These are phyloP conservation scores for Epicampocera succincta DNA, from an alignment of 2,888 invertebrate genomes.

Conservation along the genomic window DNA sequence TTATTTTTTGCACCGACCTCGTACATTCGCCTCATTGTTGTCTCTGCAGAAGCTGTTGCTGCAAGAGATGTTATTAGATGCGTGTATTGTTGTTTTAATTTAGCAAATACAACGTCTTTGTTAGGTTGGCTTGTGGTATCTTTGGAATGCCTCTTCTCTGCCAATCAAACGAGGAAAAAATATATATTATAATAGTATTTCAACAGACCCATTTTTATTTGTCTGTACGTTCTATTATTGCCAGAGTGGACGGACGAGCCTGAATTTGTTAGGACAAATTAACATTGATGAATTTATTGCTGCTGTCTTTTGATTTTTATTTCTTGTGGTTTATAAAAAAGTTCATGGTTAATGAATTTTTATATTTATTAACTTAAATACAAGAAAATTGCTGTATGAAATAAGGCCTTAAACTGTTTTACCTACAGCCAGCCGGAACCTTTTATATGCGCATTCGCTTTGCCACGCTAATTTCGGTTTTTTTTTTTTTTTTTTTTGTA, in stretches of 20 bases:
- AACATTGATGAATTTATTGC: slow-evolving; percentile 79
- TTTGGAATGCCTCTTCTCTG: slow-evolving; percentile 19
- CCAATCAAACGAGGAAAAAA: neutral
- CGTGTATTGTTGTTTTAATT: slow-evolving; percentile 35
- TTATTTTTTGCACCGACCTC: neutral
- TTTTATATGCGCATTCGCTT: too few relatives aligned
- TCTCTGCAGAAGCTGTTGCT: slow-evolving; percentile 5
- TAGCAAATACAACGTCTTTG: slow-evolving; percentile 26
- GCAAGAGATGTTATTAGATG: slow-evolving; percentile 19
- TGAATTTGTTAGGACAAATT: slow-evolving; percentile 78
- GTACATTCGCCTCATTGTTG: neutral
- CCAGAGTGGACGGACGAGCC: slow-evolving; percentile 74
- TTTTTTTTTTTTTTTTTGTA: too few relatives aligned
- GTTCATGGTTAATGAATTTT: slow-evolving; percentile 13
- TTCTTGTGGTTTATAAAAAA: slow-evolving; percentile 18
- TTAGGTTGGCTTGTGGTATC: slow-evolving; percentile 17
- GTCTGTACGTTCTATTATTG: slow-evolving; percentile 71
- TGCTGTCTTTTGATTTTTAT: slow-evolving; percentile 46
- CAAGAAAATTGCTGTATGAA: neutral
- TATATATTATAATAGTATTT: too few relatives aligned
- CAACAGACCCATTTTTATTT: neutral
- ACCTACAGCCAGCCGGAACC: too few relatives aligned
- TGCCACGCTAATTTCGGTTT: too few relatives aligned
- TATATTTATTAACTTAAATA: neutral
- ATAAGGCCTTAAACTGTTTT: neutral